Percentiles rank a stretch among this genome's conserved stretches.
phyloP scores from a whole-genome alignment of 1,140 invertebrate genomes.

The Asobara japonica region DNA sequence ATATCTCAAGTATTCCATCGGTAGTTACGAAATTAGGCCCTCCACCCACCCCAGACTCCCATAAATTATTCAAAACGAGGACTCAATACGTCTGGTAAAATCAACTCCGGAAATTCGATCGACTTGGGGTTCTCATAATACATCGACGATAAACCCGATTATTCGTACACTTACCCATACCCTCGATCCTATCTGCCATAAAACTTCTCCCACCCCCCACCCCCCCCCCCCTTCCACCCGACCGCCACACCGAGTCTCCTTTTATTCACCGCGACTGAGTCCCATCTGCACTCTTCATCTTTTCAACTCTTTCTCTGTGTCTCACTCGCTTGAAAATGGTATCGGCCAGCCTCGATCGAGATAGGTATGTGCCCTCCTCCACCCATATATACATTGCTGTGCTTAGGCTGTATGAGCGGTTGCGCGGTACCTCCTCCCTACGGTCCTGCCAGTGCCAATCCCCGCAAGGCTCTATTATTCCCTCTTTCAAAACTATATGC shows the following conservation, averaged over 20 bases:
- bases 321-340: background rate
- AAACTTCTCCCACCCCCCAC: background rate
- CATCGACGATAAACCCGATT: slow-evolving; percentile 23
- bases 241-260: too few relatives aligned
- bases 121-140: slow-evolving; percentile 22
- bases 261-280: background rate
- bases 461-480: background rate
- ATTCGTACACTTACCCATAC: slow-evolving; percentile 18
- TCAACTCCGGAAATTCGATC: slow-evolving; percentile 25
- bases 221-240: too few relatives aligned
- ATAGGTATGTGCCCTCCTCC: slow-evolving; percentile 26
- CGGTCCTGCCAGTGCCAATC: background rate
- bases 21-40: slow-evolving; percentile 2
- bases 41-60: background rate
- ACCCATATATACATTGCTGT: slow-evolving; percentile 28
- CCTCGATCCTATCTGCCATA: slow-evolving; percentile 18
- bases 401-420: background rate
- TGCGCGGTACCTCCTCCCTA: background rate
- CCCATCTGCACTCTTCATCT: slow-evolving; percentile 18
- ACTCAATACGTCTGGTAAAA: slow-evolving; percentile 11
- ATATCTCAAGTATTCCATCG: background rate
- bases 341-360: background rate
- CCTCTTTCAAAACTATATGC: background rate
- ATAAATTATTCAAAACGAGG: background rate
- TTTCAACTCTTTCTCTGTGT: slow-evolving; percentile 4